Percentiles rank a stretch among this genome's conserved stretches.
These are phyloP conservation scores for Malurus cyaneus DNA, from an alignment of 2,113 vertebrate species.

Conservation along the genomic window DNA sequence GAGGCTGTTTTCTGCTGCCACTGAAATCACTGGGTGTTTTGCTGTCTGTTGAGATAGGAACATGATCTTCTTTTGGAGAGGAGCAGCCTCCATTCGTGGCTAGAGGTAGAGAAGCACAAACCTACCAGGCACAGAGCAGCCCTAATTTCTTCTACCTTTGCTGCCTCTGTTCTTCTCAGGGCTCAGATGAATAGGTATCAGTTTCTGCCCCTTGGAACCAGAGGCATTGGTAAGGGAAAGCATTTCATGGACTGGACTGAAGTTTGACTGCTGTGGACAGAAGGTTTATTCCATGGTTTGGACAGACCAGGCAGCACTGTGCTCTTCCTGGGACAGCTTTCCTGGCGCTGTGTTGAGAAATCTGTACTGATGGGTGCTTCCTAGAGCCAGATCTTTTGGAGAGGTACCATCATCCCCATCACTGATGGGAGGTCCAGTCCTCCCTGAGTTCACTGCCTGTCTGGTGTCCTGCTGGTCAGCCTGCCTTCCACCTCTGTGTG, in stretches of 20 bases:
- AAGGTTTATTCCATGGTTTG: neutral
- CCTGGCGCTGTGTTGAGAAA: neutral
- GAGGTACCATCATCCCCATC: neutral
- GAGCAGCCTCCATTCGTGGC: accelerated
- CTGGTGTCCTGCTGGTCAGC: neutral
- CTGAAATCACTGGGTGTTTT: neutral
- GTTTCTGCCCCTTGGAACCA: neutral
- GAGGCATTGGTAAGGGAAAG: neutral
- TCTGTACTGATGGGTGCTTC: neutral
- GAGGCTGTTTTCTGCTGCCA: neutral
- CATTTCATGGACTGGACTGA: neutral
- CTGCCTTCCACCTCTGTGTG: accelerated
- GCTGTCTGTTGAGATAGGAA: neutral
- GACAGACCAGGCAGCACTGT: neutral
- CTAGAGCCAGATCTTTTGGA: neutral
- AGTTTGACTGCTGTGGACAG: neutral
- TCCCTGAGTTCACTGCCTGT: neutral
- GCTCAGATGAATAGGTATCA: neutral
- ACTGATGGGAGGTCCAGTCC: neutral
- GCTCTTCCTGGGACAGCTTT: neutral
- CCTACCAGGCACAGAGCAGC: neutral
- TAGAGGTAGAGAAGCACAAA: neutral
- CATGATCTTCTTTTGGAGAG: neutral
- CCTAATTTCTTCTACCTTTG: neutral
- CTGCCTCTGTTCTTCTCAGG: neutral